Conservation (phyloP, 2,113 vertebrate species). For the Otus sunia region DNA sequence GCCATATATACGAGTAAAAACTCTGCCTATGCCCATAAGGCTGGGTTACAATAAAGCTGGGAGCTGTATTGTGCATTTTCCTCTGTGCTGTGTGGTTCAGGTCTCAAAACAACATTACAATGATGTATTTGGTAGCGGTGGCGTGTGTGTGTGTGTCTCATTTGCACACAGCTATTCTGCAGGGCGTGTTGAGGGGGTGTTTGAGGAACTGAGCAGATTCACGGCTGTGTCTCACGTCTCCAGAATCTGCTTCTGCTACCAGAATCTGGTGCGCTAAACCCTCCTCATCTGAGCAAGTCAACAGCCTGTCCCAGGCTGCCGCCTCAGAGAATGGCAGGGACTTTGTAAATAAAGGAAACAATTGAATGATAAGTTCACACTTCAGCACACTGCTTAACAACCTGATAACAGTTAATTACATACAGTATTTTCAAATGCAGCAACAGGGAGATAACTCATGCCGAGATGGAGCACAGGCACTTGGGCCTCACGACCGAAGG, state of each 20-base stretch:
- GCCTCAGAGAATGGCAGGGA: constrained; percentile 33
- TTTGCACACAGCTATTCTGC: not conserved
- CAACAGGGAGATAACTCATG: constrained; percentile 31
- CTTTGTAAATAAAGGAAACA: constrained; percentile 76
- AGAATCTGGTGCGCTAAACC: constrained; percentile 21
- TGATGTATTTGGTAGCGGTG: not conserved
- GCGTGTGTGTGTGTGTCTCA: not conserved
- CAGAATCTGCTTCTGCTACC: constrained; percentile 25
- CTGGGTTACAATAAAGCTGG: not conserved
- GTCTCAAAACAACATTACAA: not conserved
- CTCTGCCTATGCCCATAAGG: not conserved
- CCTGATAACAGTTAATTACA: constrained; percentile 68
- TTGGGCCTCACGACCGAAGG: not conserved
- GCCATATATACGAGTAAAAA: not conserved
- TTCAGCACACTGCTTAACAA: constrained; percentile 73
- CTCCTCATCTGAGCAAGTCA: constrained; percentile 62
- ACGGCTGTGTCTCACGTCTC: not conserved
- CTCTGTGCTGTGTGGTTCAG: not conserved
- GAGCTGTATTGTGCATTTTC: not conserved
- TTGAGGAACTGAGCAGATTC: not conserved
- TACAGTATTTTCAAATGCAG: constrained; percentile 60
- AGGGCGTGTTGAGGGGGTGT: not conserved
- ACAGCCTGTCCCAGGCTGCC: constrained; percentile 52
- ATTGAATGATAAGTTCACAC: constrained; percentile 73
- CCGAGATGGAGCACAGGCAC: not conserved